These are phyloP conservation scores for Halesus radiatus DNA, from an alignment of 1,140 invertebrate species.

Conservation along the genomic window DNA sequence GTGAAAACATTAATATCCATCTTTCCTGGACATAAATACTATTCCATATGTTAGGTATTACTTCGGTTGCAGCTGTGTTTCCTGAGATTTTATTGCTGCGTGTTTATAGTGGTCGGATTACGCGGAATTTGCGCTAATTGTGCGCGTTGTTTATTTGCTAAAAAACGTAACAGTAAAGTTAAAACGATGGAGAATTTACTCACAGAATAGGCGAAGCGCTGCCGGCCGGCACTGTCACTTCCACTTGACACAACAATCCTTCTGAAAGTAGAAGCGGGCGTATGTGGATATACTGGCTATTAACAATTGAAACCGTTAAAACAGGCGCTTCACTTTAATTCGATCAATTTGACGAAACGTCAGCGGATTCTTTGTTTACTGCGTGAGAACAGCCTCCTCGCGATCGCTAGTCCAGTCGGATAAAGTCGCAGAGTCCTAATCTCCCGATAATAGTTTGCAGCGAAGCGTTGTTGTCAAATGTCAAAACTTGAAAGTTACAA, in stretches of 20 bases:
- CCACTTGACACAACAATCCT: neutral
- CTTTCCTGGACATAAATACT: neutral
- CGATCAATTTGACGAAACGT: conserved; percentile 42
- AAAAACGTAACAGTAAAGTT: too few relatives aligned
- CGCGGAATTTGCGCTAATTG: neutral
- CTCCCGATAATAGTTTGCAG: neutral
- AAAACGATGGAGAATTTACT: neutral
- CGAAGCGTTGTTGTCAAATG: conserved; percentile 2
- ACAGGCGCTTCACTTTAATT: conserved; percentile 34
- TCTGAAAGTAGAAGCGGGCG: neutral
- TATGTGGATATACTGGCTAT: conserved; percentile 11
- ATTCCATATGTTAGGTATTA: neutral
- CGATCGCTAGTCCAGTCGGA: neutral
- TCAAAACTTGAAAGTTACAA: conserved; percentile 41
- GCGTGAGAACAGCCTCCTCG: neutral
- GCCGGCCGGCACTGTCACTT: conserved; percentile 26
- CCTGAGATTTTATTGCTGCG: too few relatives aligned
- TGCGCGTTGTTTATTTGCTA: neutral
- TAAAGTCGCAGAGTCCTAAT: neutral
- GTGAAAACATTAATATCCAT: neutral
- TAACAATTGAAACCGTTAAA: conserved; percentile 26
- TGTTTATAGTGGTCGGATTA: neutral
- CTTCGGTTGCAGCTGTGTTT: neutral
- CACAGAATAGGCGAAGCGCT: neutral
- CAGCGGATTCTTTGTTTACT: conserved; percentile 36